Conservation (phyloP, 2,888 invertebrate species). For the Chrysina gloriosa region DNA sequence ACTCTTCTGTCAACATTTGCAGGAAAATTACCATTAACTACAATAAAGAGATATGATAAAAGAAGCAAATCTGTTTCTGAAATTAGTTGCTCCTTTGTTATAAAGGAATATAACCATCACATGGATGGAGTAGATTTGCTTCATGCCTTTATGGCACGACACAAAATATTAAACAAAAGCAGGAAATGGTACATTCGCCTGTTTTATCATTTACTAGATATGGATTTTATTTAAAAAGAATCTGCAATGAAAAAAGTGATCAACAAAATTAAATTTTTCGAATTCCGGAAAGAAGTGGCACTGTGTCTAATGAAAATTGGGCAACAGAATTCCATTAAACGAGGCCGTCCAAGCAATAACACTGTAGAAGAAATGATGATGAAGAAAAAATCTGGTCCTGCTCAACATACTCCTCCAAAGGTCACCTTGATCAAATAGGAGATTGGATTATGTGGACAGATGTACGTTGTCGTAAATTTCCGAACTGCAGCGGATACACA, state of each 20-base stretch:
- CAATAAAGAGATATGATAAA: conserved; percentile 21
- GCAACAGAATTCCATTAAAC: not conserved
- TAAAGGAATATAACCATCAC: conserved; percentile 34
- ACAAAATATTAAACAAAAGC: conserved; percentile 19
- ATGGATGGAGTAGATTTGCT: conserved; percentile 25
- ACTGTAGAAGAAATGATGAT: conserved; percentile 15
- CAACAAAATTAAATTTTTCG: not conserved
- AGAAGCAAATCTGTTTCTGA: conserved; percentile 10
- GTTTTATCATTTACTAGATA: conserved; percentile 23
- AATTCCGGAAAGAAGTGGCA: conserved; percentile 15
- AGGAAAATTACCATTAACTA: conserved; percentile 36
- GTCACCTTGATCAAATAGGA: conserved; percentile 5
- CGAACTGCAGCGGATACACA: conserved; percentile 41
- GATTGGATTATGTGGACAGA: conserved; percentile 17
- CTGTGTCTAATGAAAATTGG: conserved; percentile 7
- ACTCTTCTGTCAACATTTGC: conserved; percentile 50
- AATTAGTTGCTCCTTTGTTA: conserved; percentile 12
- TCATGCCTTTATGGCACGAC: not conserved
- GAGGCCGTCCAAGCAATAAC: not conserved
- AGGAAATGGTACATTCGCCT: conserved; percentile 18
- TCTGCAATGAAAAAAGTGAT: not conserved
- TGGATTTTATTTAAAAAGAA: conserved; percentile 18
- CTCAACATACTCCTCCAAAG: conserved; percentile 20
- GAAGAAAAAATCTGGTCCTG: conserved; percentile 6
- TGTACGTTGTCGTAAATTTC: conserved; percentile 39